A percentile compares a stretch with the other conserved stretches of the same genome.
These are phyloP conservation scores for Sandelia bainsii DNA, from an alignment of 2,797 vertebrate genomes.

Conservation along the genomic window DNA sequence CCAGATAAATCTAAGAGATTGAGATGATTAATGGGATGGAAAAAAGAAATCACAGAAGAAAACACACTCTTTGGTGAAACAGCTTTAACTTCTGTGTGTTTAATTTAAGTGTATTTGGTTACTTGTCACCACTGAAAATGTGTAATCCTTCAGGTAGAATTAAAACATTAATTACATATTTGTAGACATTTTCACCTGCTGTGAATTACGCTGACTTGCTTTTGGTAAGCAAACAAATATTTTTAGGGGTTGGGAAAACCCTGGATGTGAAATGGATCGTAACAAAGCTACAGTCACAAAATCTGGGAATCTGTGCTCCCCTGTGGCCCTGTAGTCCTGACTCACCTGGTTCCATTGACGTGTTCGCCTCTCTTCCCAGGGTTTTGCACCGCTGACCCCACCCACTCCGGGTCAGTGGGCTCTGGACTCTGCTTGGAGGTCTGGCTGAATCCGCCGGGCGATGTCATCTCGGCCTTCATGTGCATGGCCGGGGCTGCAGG, in stretches of 20 bases:
- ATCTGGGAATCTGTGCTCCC: conserved; percentile 48
- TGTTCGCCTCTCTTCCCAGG: conserved; percentile 83
- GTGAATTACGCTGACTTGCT: not conserved
- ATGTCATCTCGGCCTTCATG: conserved; percentile 85
- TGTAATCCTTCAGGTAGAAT: no score
- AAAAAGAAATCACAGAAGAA: not conserved
- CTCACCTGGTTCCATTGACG: conserved; percentile 87
- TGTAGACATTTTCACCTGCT: not conserved
- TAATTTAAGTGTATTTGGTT: no score
- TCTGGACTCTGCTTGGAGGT: conserved; percentile 81
- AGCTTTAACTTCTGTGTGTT: no score
- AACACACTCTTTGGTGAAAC: no score
- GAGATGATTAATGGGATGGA: not conserved
- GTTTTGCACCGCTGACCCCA: conserved; percentile 58
- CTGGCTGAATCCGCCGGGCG: conserved; percentile 79
- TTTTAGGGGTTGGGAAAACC: conserved; percentile 46
- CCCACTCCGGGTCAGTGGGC: conserved; percentile 83
- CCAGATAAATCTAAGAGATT: not conserved
- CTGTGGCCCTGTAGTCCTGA: conserved; percentile 33
- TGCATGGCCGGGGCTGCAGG: conserved; percentile 76
- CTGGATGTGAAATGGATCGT: not conserved
- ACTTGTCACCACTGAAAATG: no score
- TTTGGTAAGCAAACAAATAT: conserved; percentile 27
- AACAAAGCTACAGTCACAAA: conserved; percentile 27
- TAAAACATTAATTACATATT: no score